Conservation (phyloP, 2,797 vertebrate species). For the Danio kyathit region DNA sequence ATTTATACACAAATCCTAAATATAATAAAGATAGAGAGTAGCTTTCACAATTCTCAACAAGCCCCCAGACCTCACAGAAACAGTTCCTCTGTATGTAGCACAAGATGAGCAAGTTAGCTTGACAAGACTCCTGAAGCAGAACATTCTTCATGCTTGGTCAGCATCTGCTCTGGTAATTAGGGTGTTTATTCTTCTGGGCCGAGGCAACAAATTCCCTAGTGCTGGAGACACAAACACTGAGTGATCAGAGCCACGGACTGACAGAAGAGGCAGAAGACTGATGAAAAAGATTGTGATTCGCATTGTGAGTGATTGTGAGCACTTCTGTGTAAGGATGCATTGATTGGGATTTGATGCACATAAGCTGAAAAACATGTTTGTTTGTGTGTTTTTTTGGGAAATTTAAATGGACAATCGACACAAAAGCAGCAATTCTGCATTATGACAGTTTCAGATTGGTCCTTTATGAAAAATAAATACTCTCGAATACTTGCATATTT, state of each 20-base stretch:
- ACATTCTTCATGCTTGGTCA: constrained; percentile 60
- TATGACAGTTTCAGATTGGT: too few relatives aligned
- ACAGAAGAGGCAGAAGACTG: background rate
- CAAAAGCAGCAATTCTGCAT: too few relatives aligned
- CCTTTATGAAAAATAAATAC: too few relatives aligned
- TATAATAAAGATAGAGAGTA: too few relatives aligned
- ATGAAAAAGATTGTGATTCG: constrained; percentile 28
- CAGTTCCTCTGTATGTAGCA: constrained; percentile 51
- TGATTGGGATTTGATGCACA: constrained; percentile 11
- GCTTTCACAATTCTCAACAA: too few relatives aligned
- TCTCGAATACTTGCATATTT: too few relatives aligned
- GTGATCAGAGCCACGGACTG: constrained; percentile 20
- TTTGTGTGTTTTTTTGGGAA: too few relatives aligned
- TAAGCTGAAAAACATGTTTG: background rate
- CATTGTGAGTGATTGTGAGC: constrained; percentile 12
- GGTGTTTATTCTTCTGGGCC: constrained; percentile 47
- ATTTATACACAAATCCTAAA: too few relatives aligned
- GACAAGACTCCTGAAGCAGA: constrained; percentile 19
- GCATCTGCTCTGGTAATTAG: constrained; percentile 66
- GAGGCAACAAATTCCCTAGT: constrained; percentile 7
- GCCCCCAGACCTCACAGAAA: constrained; percentile 48
- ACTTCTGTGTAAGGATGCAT: background rate
- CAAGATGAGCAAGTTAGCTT: constrained; percentile 1
- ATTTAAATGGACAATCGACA: too few relatives aligned
- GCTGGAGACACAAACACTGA: constrained; percentile 32